Percentiles rank a stretch among this genome's conserved stretches.
Evolutionary conservation across 2,113 vertebrate genomes (phyloP).

Genomic region (Martes martes): DNA sequence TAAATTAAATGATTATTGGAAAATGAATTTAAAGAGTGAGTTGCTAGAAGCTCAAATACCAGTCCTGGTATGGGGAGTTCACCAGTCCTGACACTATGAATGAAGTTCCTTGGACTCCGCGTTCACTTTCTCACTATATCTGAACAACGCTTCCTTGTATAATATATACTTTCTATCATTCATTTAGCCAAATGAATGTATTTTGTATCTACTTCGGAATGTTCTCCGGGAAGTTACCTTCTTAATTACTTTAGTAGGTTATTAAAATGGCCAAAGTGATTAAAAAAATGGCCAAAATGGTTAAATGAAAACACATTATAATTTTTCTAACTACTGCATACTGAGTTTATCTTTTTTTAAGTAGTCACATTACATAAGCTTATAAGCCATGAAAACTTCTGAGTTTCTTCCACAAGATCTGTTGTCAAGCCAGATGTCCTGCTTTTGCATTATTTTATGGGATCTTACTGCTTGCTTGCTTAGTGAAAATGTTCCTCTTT

Average conservation of each 20-base stretch:
- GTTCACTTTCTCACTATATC: background rate
- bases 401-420: background rate
- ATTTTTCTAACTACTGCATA: background rate
- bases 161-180: background rate
- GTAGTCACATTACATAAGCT: background rate
- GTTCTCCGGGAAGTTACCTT: background rate
- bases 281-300: background rate
- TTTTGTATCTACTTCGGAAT: background rate
- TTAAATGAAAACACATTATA: background rate
- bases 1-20: background rate
- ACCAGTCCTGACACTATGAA: background rate
- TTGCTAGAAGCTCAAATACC: background rate
- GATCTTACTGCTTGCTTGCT: background rate
- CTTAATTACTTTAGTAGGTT: background rate
- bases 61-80: background rate
- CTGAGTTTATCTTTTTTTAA: background rate
- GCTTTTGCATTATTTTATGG: background rate
- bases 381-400: background rate
- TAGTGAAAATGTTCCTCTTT: slow-evolving; percentile 47
- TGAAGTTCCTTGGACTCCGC: background rate
- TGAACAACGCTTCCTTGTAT: background rate
- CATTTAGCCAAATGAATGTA: background rate
- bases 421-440: slow-evolving; percentile 29
- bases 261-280: background rate
- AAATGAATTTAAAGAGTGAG: background rate